These are phyloP conservation scores for Thysanoteuthis rhombus DNA, from an alignment of 2,888 invertebrate genomes.

Conservation along the genomic window DNA sequence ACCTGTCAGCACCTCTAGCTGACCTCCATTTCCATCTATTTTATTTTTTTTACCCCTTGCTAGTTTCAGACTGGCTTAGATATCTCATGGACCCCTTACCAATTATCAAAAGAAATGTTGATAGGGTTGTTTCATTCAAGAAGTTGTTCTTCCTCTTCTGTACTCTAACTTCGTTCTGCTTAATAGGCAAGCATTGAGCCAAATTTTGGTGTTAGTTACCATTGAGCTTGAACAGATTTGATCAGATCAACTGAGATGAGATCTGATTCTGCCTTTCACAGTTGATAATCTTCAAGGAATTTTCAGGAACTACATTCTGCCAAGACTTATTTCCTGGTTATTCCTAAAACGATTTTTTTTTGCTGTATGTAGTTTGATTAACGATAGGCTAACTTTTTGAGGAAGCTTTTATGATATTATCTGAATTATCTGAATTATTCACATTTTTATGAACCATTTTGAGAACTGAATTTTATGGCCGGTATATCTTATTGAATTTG, in stretches of 20 bases:
- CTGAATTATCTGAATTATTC: not conserved
- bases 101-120: constrained; percentile 12
- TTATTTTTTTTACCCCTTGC: not conserved
- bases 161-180: not conserved
- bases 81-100: not conserved
- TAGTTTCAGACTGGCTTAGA: not conserved
- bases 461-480: too few species aligned
- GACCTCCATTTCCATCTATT: not conserved
- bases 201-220: not conserved
- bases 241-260: not conserved
- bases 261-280: not conserved
- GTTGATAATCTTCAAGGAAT: not conserved
- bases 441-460: not conserved
- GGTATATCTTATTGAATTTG: not conserved
- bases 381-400: not conserved
- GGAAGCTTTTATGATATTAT: not conserved
- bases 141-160: not conserved
- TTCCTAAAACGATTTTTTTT: not conserved
- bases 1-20: not conserved
- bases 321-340: not conserved
- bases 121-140: not conserved
- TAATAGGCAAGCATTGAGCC: not conserved
- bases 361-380: not conserved
- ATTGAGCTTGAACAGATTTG: not conserved
- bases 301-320: not conserved